Conservation (phyloP, 2,888 invertebrate species). For the Gari tellinella region DNA sequence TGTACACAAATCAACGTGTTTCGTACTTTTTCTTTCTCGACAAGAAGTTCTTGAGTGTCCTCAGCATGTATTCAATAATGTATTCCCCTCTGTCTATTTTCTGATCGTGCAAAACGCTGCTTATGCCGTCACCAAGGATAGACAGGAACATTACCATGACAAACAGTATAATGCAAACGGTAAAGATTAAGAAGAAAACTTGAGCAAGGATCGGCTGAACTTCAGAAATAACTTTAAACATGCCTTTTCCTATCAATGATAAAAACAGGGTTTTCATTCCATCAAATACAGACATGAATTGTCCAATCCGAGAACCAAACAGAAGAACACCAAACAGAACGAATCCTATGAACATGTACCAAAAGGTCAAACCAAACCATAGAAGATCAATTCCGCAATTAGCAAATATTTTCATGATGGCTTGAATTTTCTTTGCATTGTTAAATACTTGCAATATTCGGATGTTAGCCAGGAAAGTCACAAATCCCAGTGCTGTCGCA, state of each 20-base stretch:
- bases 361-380: constrained; percentile 65
- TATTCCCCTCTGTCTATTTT: constrained; percentile 15
- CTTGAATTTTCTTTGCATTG: constrained; percentile 62
- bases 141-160: constrained; percentile 58
- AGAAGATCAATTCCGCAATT: constrained; percentile 54
- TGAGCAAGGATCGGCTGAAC: constrained; percentile 62
- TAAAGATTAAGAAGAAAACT: constrained; percentile 67
- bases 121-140: constrained; percentile 34
- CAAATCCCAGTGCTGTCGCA: constrained; percentile 51
- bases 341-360: constrained; percentile 64
- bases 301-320: constrained; percentile 60
- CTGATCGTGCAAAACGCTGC: constrained; percentile 22
- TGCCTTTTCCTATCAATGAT: constrained; percentile 66
- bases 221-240: constrained; percentile 60
- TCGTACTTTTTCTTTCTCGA: no score
- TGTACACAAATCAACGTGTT: no score
- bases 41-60: no score
- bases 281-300: constrained; percentile 60
- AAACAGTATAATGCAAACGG: constrained; percentile 64
- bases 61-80: constrained; percentile 29
- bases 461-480: constrained; percentile 66
- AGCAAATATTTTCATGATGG: constrained; percentile 34
- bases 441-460: constrained; percentile 68
- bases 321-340: constrained; percentile 58
- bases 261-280: constrained; percentile 65